Evolutionary conservation across 2,888 invertebrate species (phyloP).

Genomic region (Lasioglossum vierecki): DNA sequence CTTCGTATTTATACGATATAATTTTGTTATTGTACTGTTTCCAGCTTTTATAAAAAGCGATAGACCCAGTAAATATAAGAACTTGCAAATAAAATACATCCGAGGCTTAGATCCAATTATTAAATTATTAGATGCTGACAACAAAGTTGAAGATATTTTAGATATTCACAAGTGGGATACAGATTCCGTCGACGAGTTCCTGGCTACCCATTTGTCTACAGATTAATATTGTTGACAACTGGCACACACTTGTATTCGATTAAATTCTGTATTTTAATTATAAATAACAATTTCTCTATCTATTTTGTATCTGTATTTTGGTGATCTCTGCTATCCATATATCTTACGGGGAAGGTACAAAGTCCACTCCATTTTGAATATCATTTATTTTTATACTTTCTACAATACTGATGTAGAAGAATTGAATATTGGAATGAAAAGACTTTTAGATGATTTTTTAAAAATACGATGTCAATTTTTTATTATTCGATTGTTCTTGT

Average conservation of each 20-base stretch:
- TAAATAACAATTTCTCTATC: conserved; percentile 37
- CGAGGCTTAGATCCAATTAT: conserved; percentile 97
- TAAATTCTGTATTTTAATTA: conserved; percentile 15
- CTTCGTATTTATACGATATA: background rate
- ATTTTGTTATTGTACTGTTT: conserved; percentile 53
- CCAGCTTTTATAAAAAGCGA: conserved; percentile 98
- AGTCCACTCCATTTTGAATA: background rate
- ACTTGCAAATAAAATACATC: conserved; percentile 95
- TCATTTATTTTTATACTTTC: conserved; percentile 59
- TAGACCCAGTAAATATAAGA: conserved; percentile 94
- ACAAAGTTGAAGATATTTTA: conserved; percentile 93
- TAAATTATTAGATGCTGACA: conserved; percentile 93
- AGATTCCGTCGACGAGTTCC: conserved; percentile 98
- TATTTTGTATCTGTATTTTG: background rate
- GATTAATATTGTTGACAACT: conserved; percentile 47
- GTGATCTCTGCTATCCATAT: background rate
- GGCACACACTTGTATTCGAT: conserved; percentile 11
- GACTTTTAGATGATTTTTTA: conserved; percentile 58
- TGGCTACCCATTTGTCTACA: conserved; percentile 91
- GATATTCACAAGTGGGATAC: conserved; percentile 99
- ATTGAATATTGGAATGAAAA: conserved; percentile 73
- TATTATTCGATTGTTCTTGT: conserved; percentile 25
- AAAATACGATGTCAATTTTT: conserved; percentile 33
- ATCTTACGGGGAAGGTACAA: background rate
- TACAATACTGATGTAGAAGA: conserved; percentile 58